Percentiles rank a stretch among this genome's conserved stretches.
These are phyloP conservation scores for Drosophila tsacasi DNA, from an alignment of 1,140 invertebrate genomes.

Conservation along the genomic window DNA sequence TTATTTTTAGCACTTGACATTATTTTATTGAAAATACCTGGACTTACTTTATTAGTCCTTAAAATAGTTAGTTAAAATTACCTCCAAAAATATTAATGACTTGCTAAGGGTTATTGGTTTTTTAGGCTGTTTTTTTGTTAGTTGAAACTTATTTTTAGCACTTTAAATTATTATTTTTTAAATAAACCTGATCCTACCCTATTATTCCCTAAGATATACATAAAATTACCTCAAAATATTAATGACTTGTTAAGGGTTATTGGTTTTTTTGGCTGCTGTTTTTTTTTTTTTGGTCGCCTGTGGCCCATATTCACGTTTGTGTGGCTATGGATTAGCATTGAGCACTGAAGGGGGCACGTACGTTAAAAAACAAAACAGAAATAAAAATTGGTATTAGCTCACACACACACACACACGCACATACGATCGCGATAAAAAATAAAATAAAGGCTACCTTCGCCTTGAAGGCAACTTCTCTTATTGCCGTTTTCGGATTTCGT, in stretches of 20 bases:
- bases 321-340: constrained; percentile 20
- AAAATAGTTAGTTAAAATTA: background rate
- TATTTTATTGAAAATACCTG: background rate
- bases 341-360: constrained; percentile 27
- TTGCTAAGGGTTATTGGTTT: no score
- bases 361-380: constrained; percentile 8
- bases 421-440: constrained; percentile 27
- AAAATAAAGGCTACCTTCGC: constrained; percentile 50
- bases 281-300: constrained; percentile 29
- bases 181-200: background rate
- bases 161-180: no score
- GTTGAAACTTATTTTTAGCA: no score
- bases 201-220: background rate
- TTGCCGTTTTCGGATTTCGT: constrained; percentile 35
- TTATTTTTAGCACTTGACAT: no score
- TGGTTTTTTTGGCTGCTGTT: background rate
- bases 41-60: background rate
- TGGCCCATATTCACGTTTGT: constrained; percentile 10
- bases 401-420: constrained; percentile 3
- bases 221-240: background rate
- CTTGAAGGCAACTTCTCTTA: constrained; percentile 41
- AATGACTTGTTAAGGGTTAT: background rate
- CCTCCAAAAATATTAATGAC: no score
- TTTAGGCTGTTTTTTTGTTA: no score
- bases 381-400: constrained; percentile 28